Evolutionary conservation across 2,113 vertebrate genomes (phyloP), one percentile per base, ranked within the genome.

Genomic region (Puntigrus tetrazona): DNA sequence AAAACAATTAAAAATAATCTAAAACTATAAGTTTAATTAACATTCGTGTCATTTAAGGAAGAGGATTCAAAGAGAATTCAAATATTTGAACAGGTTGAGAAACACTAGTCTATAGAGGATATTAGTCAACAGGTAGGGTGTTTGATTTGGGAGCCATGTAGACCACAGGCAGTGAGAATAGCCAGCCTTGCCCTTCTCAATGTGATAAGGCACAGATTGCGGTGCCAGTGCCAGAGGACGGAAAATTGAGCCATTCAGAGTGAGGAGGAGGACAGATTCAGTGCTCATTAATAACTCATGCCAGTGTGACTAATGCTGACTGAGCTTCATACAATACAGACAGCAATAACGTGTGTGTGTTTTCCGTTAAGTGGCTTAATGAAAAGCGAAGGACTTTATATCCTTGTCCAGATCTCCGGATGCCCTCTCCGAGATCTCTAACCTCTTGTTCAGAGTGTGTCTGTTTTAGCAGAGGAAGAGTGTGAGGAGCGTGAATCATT

Each of bases 401-500:
- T 59, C 29, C 36, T 78, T 79, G 50, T 70, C 20, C 4, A 31
- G 8, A 8, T 83, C 47, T 78, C 43, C 36, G 76, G 43, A 83
- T 83, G 76, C 77, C 77, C 81, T 83, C 69, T 77, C 47, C 3
- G 29, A 50, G 31, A 72, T 73, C 81, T 77, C 41, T 14, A 41
- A 69, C 81, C 65, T 61, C 77, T 76, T 82, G n/a, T 52, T 75
- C 50, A 65, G 50, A 78, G 67, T 65, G 47, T 47, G 78, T 88
- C 72, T 86, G 72, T 74, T 84, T 81, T 86, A 86, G 70, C 57
- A 65, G 70, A 88, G 84, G 76, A 84, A 65, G 65, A 69, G 82
- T 86, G 77, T 70, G 85, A 81, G 74, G 47, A 79, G 73, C n/a
- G n/a, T 88, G 87, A 88, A 83, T 86, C 87, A 86, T 63, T 78